Evolutionary conservation across 2,113 vertebrate species (phyloP), one percentile per base, ranked within the genome.

Genomic region (Melozone crissalis): DNA sequence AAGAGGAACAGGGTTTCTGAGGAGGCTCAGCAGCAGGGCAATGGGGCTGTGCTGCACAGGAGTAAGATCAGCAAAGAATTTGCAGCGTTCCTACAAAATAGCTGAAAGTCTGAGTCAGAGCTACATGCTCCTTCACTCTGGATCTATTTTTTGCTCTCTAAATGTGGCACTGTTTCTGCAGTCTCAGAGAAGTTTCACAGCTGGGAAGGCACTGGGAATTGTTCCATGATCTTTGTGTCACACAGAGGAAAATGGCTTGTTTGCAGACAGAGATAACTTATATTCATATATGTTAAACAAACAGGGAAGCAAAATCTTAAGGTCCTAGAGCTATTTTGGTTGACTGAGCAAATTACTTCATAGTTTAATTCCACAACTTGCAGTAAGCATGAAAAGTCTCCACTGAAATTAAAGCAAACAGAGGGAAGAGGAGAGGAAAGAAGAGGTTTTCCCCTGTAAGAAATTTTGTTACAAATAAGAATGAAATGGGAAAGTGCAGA

Each of bases 361-460:
- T 71, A 74, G 39, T 59, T 90, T 69, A 91, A 77, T 85, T 67
- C 87, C 84, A 87, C 61, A 79, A 14, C 3, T 83, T 75, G 52
- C 26, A 73, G 41, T 35, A 87, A 57, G 66, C 5, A 2, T 55
- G 37, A 44, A 44, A 86, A 49, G 30, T 58, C 85, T 76, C 46
- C 63, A 76, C 75, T 62, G 74, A 83, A 84, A 94, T 51, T 5
- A 30, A 80, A 95, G 67, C 31, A 59, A 26, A 85, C 10, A 51
- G 21, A 8, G 10, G 30, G 19, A 91, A 93, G 35, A 22, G 76
- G 26, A 78, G 28, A 96, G 41, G 49, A 79, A 75, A 87, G 66
- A 82, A 87, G 80, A 94, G 27, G 7, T 26, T 74, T 91, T 69
- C 23, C 31, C 78, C 93, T 95, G 96, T 33, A 95, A 95, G 87